phyloP scores from a whole-genome alignment of 2,888 invertebrate species.

The Protophormia terraenovae region DNA sequence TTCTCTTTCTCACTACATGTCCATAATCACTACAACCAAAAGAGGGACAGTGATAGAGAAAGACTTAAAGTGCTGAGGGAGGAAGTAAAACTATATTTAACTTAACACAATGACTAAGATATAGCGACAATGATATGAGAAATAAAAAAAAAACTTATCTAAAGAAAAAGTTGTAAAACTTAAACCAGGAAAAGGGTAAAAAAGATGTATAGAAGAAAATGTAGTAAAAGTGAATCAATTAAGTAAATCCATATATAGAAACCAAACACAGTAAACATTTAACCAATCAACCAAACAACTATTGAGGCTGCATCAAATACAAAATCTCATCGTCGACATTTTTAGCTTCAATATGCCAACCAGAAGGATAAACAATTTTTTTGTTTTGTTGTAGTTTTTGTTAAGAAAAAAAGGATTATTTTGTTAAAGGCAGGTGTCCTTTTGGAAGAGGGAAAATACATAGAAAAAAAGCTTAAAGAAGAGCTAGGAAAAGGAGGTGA shows the following conservation, averaged over 20 bases:
- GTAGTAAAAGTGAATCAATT: conserved; percentile 56
- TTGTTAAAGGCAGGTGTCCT: conserved; percentile 48
- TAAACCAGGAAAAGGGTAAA: not conserved
- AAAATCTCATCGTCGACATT: not conserved
- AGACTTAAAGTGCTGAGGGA: too few species aligned
- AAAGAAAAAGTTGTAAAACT: not conserved
- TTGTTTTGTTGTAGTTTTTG: too few species aligned
- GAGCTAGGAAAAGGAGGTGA: not conserved
- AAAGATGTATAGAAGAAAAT: not conserved
- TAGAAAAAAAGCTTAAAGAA: not conserved
- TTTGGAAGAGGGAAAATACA: not conserved
- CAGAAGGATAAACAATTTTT: not conserved
- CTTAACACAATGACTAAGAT: not conserved
- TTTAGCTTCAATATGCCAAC: conserved; percentile 34
- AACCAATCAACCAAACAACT: not conserved
- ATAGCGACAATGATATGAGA: not conserved
- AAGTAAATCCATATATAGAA: conserved; percentile 32
- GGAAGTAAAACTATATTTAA: not conserved
- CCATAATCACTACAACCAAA: conserved; percentile 11
- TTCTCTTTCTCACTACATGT: conserved; percentile 1
- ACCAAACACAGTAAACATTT: conserved; percentile 2
- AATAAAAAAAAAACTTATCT: not conserved
- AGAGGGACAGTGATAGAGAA: not conserved
- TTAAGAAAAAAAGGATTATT: conserved; percentile 29
- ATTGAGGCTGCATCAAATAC: conserved; percentile 10